Conservation (phyloP, 2,113 vertebrate genomes). For the Notarius lentiginosus region DNA sequence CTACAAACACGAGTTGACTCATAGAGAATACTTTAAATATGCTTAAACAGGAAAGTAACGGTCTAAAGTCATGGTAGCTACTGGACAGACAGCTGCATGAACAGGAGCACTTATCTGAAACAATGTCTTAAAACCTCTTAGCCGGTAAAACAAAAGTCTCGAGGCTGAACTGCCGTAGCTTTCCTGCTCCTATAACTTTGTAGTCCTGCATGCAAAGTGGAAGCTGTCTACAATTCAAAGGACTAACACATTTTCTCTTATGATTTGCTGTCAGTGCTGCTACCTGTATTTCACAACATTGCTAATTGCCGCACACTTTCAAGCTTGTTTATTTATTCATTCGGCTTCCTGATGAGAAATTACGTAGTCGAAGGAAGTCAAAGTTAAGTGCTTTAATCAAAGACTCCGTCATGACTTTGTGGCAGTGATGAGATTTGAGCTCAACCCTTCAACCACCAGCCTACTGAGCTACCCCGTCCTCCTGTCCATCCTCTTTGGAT, state of each 20-base stretch:
- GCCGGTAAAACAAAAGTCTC: not conserved
- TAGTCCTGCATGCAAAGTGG: not conserved
- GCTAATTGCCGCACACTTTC: not conserved
- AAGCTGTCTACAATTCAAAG: not conserved
- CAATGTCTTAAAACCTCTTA: not conserved
- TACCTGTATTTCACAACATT: not conserved
- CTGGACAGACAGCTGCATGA: not conserved
- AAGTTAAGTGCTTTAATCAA: not conserved
- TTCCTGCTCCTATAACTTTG: not conserved
- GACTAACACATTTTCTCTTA: not conserved
- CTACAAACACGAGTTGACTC: not conserved
- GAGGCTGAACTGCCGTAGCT: not conserved
- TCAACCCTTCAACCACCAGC: not conserved
- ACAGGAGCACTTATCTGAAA: too few relatives aligned
- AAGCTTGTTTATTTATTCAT: not conserved
- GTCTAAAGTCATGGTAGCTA: not conserved
- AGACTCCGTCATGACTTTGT: not conserved
- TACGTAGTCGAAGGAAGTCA: not conserved
- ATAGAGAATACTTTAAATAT: not conserved
- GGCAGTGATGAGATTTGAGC: not conserved
- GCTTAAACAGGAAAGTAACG: not conserved
- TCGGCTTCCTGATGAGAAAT: not conserved
- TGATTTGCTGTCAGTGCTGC: too few relatives aligned
- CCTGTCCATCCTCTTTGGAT: not conserved
- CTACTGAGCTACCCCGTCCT: not conserved